phyloP scores from a whole-genome alignment of 2,797 vertebrate genomes.

The Pagetopsis macropterus region DNA sequence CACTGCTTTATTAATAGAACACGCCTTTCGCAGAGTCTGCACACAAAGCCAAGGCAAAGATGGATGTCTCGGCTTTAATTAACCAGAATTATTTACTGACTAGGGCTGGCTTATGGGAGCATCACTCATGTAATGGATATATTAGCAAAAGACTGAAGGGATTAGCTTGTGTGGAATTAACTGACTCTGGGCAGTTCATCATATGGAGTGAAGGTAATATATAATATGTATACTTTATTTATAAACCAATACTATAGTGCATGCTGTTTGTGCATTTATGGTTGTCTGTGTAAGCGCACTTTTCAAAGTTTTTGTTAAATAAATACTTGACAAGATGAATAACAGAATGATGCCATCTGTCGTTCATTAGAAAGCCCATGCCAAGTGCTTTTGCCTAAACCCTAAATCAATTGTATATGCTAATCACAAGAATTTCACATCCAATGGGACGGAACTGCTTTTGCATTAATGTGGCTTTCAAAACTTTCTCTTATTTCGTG shows the following conservation, averaged over 20 bases:
- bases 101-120: constrained; percentile 76
- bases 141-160: constrained; percentile 81
- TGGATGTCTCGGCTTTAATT: constrained; percentile 83
- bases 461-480: constrained; percentile 23
- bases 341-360: constrained; percentile 70
- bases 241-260: constrained; percentile 31
- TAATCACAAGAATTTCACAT: constrained; percentile 27
- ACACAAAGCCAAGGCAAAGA: constrained; percentile 77
- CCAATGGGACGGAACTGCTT: constrained; percentile 21
- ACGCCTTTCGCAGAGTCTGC: constrained; percentile 66
- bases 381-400: constrained; percentile 29
- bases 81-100: constrained; percentile 86
- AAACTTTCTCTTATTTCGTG: constrained; percentile 22
- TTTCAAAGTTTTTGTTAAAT: constrained; percentile 26
- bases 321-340: constrained; percentile 56
- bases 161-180: constrained; percentile 78
- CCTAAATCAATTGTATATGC: constrained; percentile 40
- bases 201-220: constrained; percentile 50
- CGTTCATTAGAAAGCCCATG: constrained; percentile 52
- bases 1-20: constrained; percentile 82
- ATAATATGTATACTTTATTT: constrained; percentile 59
- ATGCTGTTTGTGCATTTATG: constrained; percentile 17
- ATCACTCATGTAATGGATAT: constrained; percentile 85
- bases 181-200: constrained; percentile 76
- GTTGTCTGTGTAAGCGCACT: constrained; percentile 3